These are phyloP conservation scores for Phyto melanocephala DNA, from an alignment of 2,888 invertebrate genomes.

Conservation along the genomic window DNA sequence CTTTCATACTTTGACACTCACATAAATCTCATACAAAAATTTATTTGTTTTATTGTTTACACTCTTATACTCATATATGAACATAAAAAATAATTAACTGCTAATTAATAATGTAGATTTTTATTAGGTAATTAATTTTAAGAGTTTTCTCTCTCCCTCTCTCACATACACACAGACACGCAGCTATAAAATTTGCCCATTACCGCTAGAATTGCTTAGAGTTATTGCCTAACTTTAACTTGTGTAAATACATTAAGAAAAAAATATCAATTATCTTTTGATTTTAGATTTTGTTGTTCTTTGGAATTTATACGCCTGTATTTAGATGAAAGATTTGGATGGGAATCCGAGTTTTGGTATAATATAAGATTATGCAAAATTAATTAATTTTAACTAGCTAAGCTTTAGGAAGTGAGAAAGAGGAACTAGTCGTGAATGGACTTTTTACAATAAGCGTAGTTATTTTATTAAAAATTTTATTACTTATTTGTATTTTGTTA, in stretches of 20 bases:
- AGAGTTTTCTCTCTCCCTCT: background rate
- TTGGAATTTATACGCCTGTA: background rate
- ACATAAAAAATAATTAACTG: slow-evolving; percentile 38
- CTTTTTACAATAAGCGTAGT: no score
- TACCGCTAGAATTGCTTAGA: background rate
- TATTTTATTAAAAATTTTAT: no score
- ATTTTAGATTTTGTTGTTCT: background rate
- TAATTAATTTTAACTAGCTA: background rate
- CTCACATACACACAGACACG: background rate
- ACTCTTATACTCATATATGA: background rate
- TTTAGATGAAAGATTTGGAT: background rate
- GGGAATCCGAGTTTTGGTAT: background rate
- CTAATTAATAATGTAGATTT: slow-evolving; percentile 26
- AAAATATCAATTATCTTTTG: no score
- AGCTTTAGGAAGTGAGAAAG: no score
- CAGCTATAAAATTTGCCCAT: background rate
- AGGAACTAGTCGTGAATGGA: no score
- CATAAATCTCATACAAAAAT: background rate
- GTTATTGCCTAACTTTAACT: background rate
- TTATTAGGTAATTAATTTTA: slow-evolving; percentile 44
- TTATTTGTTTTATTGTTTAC: background rate
- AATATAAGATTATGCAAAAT: background rate
- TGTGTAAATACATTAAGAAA: background rate
- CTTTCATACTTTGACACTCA: background rate
- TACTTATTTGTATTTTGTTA: no score